Evolutionary conservation across 2,113 vertebrate species (phyloP), one percentile per base, ranked within the genome.

Genomic region (Athene noctua): DNA sequence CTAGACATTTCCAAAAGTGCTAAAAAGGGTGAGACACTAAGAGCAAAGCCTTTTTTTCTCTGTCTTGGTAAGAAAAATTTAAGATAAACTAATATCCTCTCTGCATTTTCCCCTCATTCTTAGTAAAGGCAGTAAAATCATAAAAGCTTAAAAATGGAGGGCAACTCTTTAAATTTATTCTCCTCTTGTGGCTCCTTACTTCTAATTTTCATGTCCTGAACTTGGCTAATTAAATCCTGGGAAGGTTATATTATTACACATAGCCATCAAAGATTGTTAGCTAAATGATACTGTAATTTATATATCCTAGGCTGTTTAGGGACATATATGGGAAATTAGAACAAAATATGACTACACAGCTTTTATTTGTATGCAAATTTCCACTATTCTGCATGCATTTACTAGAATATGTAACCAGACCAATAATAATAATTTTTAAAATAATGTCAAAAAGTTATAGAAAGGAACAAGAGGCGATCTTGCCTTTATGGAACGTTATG

Each of bases 141-240:
- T 44, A 90, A 86, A 91, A 86, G 54, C 85, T 83, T 65, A 82
- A 75, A 96, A 93, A 73, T 42, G 62, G 46, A 94, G 54, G n/a
- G 71, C 83, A 95, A 13, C 20, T 93, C 66, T 80, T 97, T 62
- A 93, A 91, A 90, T 94, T 95, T 95, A 94, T 96, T 32, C 13
- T 91, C 80, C 92, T 93, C 90, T 77, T 15, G 94, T 92, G 92
- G 58, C 90, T 94, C 88, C 62, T 93, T 96, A 90, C 47, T 86
- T 96, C 58, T 88, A 88, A 96, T 93, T 96, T 94, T 55, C 59
- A 11, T 89, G 85, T 92, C 88, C 78, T 78, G 82, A 86, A 92
- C 46, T 83, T 88, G 90, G 66, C 86, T 96, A 96, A 96, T 93
- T 96, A 94, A 96, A 93, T 93, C 63, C 88, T 59, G n/a, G n/a